Base-by-base conservation (phyloP, 2,113 vertebrate genomes). In the Chionomys nivalis region DNA sequence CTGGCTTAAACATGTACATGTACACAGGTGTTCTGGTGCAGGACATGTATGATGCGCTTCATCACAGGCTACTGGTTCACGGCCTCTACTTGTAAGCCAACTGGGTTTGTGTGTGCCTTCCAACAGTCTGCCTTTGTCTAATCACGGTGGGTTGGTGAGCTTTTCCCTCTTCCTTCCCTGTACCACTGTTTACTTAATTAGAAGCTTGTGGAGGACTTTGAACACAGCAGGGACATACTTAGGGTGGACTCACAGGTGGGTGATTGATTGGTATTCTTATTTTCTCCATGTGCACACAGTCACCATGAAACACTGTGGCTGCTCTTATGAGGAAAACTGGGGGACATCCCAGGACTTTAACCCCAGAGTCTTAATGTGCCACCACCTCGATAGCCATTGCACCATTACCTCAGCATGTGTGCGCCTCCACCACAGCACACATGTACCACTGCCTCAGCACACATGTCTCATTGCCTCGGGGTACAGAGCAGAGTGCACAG, bases 21-120 rank as follows among this genome's bases (percentile, higher is more conserved):
- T 24, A 11, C 47, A 36, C 10, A 13, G 58, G 1, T 19, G 2
- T 87, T 47, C 47, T 89, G 21, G 24, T 1, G 5, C 36, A 21
- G 23, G 39, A 1, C 79, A 5, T 75, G 26, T 91, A 58, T 55
- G 47, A 31, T 76, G n/a, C 39, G 6, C 3, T 68, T 86, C 26
- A 72, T 52, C 33, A 39, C 16, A 68, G 44, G 72, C 58, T 90
- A 2, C 78, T 78, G 44, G 13, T 88, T 86, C 85, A 31, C 68
- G 86, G 0, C n/a, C 73, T 89, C 88, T 66, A 0, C 61, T 49
- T 78, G 44, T 79, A 65, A 58, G 42, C 47, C 23, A 91, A 6
- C 93, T 87, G 85, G 89, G 63, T 94, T 91, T 94, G 61, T 94
- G 61, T 88, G 23, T 72, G 10, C 88, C 91, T 92, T 89, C 58